Evolutionary conservation across 2,113 vertebrate species (phyloP).

Genomic region (Cryptotis parvus): DNA sequence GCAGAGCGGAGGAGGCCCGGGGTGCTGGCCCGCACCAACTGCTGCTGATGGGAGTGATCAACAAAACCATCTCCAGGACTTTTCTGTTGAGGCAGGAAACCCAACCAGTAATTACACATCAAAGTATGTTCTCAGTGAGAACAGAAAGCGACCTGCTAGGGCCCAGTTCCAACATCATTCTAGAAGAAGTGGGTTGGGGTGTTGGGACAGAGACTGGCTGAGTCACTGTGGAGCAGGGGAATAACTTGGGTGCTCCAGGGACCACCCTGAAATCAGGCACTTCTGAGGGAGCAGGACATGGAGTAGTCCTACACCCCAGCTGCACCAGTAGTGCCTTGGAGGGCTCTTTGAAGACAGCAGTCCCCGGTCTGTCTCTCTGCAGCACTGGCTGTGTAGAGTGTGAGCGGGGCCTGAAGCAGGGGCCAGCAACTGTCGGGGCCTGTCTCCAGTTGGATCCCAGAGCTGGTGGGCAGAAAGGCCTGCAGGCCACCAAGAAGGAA

Average conservation of each 20-base stretch:
- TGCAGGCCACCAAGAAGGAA: slow-evolving; percentile 72
- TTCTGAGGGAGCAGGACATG: neutral
- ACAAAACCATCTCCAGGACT: slow-evolving; percentile 33
- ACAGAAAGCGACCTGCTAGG: neutral
- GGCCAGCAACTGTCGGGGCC: neutral
- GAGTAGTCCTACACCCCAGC: neutral
- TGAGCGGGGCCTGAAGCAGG: slow-evolving; percentile 2
- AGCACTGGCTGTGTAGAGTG: neutral
- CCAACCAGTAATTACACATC: slow-evolving; percentile 27
- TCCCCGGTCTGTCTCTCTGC: neutral
- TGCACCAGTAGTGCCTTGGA: slow-evolving; percentile 40
- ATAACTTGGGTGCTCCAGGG: neutral
- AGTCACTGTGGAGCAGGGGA: slow-evolving; percentile 26
- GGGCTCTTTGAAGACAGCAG: slow-evolving; percentile 26
- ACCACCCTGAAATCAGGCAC: neutral
- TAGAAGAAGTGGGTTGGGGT: fast-evolving
- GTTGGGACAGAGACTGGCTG: neutral
- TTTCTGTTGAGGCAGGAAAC: slow-evolving; percentile 72
- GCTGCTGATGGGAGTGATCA: slow-evolving; percentile 13
- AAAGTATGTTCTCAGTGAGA: neutral
- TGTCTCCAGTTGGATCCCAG: neutral
- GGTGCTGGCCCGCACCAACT: neutral
- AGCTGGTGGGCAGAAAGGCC: slow-evolving; percentile 76
- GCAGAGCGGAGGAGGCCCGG: neutral
- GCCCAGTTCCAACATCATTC: slow-evolving; percentile 34